Percentiles rank a stretch among this genome's conserved stretches.
Evolutionary conservation across 2,113 vertebrate genomes (phyloP).

Genomic region (Zosterops borbonicus): DNA sequence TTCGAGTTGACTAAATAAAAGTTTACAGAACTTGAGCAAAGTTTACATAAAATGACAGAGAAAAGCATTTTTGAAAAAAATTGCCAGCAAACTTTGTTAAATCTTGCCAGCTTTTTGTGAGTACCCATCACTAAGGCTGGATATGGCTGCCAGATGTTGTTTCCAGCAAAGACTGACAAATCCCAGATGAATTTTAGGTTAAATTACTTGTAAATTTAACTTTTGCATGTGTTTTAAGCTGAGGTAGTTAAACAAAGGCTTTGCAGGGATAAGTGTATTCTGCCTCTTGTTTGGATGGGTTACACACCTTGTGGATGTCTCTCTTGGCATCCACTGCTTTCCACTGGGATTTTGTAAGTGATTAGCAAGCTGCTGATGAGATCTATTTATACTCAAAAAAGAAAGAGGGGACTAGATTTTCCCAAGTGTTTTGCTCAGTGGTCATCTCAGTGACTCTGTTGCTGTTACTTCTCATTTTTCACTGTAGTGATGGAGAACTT

Average conservation of each 20-base stretch:
- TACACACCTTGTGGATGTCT: not conserved
- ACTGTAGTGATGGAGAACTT: not conserved
- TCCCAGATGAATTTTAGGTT: not conserved
- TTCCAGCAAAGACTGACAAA: slow-evolving; percentile 19
- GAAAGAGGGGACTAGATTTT: not conserved
- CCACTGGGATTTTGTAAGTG: not conserved
- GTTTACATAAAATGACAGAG: not conserved
- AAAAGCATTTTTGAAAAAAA: not conserved
- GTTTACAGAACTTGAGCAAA: not conserved
- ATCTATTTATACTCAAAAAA: not conserved
- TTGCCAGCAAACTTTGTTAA: accelerated
- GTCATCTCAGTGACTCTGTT: not conserved
- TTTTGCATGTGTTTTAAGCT: not conserved
- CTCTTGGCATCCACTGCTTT: not conserved
- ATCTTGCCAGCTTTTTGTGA: not conserved
- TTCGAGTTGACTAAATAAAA: not conserved
- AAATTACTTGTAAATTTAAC: slow-evolving; percentile 24
- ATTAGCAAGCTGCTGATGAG: not conserved
- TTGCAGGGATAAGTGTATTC: not conserved
- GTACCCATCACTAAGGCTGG: not conserved
- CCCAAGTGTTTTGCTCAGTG: not conserved
- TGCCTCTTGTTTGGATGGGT: not conserved
- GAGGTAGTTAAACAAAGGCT: slow-evolving; percentile 25
- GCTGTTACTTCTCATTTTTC: not conserved
- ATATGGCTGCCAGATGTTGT: slow-evolving; percentile 4